Percentiles rank a stretch among this genome's conserved stretches.
Conservation (phyloP, 2,113 vertebrate species). For the Anolis carolinensis region DNA sequence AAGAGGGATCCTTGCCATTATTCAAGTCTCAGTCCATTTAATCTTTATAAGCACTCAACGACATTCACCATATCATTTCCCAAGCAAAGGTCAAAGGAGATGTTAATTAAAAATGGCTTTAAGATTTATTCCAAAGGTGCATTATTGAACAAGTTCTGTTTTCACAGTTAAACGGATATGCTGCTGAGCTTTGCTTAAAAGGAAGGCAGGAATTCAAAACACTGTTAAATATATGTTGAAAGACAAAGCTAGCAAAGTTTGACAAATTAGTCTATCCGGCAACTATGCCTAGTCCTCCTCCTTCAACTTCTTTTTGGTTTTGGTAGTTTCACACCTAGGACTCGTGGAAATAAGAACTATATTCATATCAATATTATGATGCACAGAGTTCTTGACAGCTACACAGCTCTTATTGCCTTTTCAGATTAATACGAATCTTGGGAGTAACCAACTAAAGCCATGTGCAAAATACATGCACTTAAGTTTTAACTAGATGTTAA, state of each 20-base stretch:
- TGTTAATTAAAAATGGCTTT: conserved; percentile 25
- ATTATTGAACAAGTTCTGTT: conserved; percentile 22
- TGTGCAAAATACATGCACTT: too few species aligned
- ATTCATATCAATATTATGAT: too few species aligned
- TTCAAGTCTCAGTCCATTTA: not conserved
- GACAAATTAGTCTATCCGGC: not conserved
- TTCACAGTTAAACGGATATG: not conserved
- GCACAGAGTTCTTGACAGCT: too few species aligned
- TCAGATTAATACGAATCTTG: too few species aligned
- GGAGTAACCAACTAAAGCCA: too few species aligned
- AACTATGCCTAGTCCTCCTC: not conserved
- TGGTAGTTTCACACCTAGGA: too few species aligned
- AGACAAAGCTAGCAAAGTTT: conserved; percentile 1
- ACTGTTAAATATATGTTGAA: not conserved
- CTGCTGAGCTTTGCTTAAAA: not conserved
- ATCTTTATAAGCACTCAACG: not conserved
- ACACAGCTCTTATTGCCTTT: too few species aligned
- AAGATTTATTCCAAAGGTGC: conserved; percentile 7
- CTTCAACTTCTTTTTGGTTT: not conserved
- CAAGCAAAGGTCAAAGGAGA: conserved; percentile 28
- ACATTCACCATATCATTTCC: conserved; percentile 17
- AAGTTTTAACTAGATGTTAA: too few species aligned
- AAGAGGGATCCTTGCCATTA: not conserved
- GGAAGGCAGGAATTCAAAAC: conserved; percentile 14
- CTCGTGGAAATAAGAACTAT: too few species aligned